Evolutionary conservation across 2,113 vertebrate genomes (phyloP), one percentile per base, ranked within the genome.

Genomic region (Malurus elegans): DNA sequence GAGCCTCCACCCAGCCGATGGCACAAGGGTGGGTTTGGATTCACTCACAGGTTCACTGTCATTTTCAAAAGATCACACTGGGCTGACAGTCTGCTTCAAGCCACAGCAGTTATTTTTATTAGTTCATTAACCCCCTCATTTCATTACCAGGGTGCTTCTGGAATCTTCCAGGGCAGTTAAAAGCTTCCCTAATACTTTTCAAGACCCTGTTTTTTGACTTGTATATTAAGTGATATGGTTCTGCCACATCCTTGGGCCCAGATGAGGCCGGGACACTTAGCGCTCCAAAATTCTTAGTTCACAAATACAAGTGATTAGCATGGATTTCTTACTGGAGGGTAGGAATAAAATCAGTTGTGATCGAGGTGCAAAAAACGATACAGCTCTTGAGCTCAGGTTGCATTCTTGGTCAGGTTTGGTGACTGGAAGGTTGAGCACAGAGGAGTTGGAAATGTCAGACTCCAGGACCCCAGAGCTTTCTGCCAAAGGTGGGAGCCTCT

Each of bases 131-230:
- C 23, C 8, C 56, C 9, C 31, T 81, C 21, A 29, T 67, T 80
- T 51, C 64, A 62, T 47, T 72, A 34, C 23, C 32, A 47, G 38
- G 6, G 6, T 45, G 11, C 42, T 74, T 76, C 50, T 32, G 45
- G 56, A 83, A 45, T 95, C 25, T 85, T 34, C 45, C 86, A 86
- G 54, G 79, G 23, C 21, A 84, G 40, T 71, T n/a, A 75, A 86
- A 58, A 62, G 6, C 47, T 90, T 38, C 25, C 53, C 31, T 70
- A 69, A 81, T 38, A n/a, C 12, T 81, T 47, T 36, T 66, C 26
- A 75, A 64, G 89, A 12, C 26, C 32, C 9, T 0, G 1, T 54
- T 75, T 50, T 57, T 61, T 56, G 25, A 50, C 7, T 79, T 72
- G 15, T 44, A 24, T 61, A 69, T 83, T 48, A 45, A 36, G 69